Evolutionary conservation across 2,888 invertebrate species (phyloP), one percentile per base, ranked within the genome.

Genomic region (Drosophila fulvimacula): DNA sequence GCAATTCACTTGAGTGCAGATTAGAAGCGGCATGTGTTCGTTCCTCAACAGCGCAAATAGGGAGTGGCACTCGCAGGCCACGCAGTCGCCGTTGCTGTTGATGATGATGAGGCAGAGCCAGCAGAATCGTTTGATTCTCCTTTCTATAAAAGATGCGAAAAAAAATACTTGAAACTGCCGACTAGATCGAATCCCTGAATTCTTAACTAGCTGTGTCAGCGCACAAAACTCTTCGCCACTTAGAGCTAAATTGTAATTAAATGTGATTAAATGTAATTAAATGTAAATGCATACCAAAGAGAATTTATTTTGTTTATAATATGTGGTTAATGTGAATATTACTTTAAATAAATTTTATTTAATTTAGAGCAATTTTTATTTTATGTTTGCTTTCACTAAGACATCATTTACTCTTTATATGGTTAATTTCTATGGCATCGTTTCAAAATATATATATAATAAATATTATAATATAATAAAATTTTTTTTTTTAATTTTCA

Each of bases 1-100:
- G 90, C 90, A 91, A 91, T 90, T 90, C 86, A 89, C 90, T 90
- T 81, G 90, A 90, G 90, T 88, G 90, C 89, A 89, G 82, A 86
- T 87, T 87, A 83, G 83, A 83, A 88, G 83, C 86, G 89, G 87
- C 89, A 80, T 77, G 77, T 80, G 77, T 66, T 65, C 81, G 63
- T 21, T 41, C 19, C 11, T 17, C 46, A 11, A n/a, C 42, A 34
- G 32, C 48, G 15, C 32, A 48, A 13, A 56, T 51, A 61, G 88
- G 88, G 89, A 83, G 89, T 82, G 89, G 89, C 27, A 30, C 81
- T 64, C 60, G 41, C 39, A 55, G 69, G 68, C 84, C 78, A 79
- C 85, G 82, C 76, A 76, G 83, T 41, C 67, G 55, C 66, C 73
- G 59, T 24, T 80, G 81, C 52, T 68, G 81, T 56, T 73, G 79